Percentiles rank a stretch among this genome's conserved stretches.
phyloP scores from a whole-genome alignment of 2,888 invertebrate species.

The Acleris holmiana region DNA sequence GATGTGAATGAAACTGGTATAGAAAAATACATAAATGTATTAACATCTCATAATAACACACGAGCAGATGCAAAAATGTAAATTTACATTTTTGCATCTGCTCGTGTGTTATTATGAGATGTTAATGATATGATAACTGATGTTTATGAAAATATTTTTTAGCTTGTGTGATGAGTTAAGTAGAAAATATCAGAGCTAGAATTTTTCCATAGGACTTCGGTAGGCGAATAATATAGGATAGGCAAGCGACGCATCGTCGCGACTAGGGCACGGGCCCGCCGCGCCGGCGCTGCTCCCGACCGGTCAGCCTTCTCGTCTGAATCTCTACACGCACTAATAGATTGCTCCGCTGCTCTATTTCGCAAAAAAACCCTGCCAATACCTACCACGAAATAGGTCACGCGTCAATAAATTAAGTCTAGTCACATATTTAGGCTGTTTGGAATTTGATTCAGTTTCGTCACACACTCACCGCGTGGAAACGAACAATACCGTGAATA shows the following conservation, averaged over 20 bases:
- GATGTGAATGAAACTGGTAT: background rate
- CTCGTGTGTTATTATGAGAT: too few relatives aligned
- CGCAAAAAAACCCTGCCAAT: constrained; percentile 25
- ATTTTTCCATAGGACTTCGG: constrained; percentile 9
- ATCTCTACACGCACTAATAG: constrained; percentile 35
- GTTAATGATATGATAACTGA: too few relatives aligned
- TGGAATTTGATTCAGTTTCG: constrained; percentile 19
- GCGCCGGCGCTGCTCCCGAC: constrained; percentile 45
- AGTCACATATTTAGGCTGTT: constrained; percentile 6
- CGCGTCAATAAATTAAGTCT: background rate
- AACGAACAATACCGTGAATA: constrained; percentile 29
- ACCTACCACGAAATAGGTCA: constrained; percentile 4
- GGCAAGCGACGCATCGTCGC: constrained; percentile 59
- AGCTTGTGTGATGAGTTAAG: background rate
- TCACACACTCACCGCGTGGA: constrained; percentile 18
- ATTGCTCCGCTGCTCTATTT: constrained; percentile 30
- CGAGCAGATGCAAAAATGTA: background rate
- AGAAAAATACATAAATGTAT: background rate
- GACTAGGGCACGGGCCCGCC: constrained; percentile 51
- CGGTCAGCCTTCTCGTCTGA: constrained; percentile 28
- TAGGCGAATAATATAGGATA: constrained; percentile 41
- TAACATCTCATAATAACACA: too few relatives aligned
- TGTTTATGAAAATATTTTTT: background rate
- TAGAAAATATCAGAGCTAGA: constrained; percentile 3
- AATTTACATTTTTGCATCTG: background rate